A percentile compares a stretch with the other conserved stretches of the same genome.
Conservation (phyloP, 2,888 invertebrate genomes). For the Apotomis betuletana region DNA sequence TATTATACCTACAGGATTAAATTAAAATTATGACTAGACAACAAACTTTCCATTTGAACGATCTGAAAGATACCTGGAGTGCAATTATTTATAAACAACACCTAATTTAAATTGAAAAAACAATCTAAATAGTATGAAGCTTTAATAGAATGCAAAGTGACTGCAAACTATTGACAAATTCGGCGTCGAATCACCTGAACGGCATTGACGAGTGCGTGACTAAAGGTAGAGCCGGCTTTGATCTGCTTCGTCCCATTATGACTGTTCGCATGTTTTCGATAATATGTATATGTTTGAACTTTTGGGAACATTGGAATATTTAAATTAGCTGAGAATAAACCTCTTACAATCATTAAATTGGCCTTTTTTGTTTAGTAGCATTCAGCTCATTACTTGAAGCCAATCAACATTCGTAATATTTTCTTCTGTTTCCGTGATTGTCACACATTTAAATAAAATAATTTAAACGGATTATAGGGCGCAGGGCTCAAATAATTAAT, state of each 20-base stretch:
- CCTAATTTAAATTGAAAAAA: no score
- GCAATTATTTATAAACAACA: no score
- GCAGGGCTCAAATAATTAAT: no score
- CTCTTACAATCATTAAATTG: no score
- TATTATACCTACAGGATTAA: neutral
- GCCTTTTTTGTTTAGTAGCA: no score
- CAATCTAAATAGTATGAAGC: neutral
- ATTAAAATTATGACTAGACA: neutral
- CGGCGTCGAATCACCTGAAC: neutral
- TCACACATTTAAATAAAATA: no score
- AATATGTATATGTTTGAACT: neutral
- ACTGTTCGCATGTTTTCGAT: slow-evolving; percentile 14
- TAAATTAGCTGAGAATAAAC: no score
- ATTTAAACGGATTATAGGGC: no score
- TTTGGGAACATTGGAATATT: neutral
- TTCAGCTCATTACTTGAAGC: no score
- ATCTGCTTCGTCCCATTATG: slow-evolving; percentile 29
- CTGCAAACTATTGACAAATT: neutral
- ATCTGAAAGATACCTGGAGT: no score
- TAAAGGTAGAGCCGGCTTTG: slow-evolving; percentile 22
- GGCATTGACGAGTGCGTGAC: slow-evolving; percentile 39
- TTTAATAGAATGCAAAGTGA: neutral
- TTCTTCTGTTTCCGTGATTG: no score
- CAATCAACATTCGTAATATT: no score
- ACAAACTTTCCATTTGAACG: neutral